Evolutionary conservation across 2,888 invertebrate genomes (phyloP).

Genomic region (Saturnia pavonia): DNA sequence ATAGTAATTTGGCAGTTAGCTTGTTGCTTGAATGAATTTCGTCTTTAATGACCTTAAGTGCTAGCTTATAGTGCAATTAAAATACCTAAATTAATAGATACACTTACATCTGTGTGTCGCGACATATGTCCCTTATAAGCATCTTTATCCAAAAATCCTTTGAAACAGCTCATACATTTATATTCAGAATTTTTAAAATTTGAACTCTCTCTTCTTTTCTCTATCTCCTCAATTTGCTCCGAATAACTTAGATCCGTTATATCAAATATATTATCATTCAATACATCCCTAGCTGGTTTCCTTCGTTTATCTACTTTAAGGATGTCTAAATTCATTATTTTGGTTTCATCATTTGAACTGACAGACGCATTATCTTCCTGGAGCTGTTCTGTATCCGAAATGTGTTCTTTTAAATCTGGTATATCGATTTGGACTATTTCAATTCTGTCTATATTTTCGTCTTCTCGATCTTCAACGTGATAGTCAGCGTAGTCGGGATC

Average conservation of each 20-base stretch:
- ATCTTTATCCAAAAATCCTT: slow-evolving; percentile 25
- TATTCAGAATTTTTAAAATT: slow-evolving; percentile 24
- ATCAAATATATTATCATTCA: slow-evolving; percentile 12
- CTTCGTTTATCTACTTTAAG: slow-evolving; percentile 15
- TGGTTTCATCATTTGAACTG: slow-evolving; percentile 7
- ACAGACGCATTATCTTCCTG: slow-evolving; percentile 6
- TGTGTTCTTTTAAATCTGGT: slow-evolving; percentile 18
- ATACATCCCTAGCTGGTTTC: slow-evolving; percentile 6
- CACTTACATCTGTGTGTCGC: slow-evolving; percentile 21
- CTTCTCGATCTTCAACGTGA: background rate
- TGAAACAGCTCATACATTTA: slow-evolving; percentile 27
- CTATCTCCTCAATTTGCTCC: slow-evolving; percentile 25
- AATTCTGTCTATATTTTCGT: background rate
- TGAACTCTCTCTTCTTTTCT: slow-evolving; percentile 16
- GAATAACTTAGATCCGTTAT: slow-evolving; percentile 12
- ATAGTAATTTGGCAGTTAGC: no score
- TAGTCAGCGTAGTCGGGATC: background rate
- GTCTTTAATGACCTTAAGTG: no score
- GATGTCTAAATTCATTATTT: background rate
- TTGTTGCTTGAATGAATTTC: no score
- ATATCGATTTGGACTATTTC: slow-evolving; percentile 5
- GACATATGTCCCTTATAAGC: slow-evolving; percentile 22
- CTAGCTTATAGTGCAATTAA: no score
- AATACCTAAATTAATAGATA: background rate
- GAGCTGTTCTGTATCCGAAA: background rate